These are phyloP conservation scores for Dromius quadrimaculatus DNA, from an alignment of 2,888 invertebrate genomes.

Conservation along the genomic window DNA sequence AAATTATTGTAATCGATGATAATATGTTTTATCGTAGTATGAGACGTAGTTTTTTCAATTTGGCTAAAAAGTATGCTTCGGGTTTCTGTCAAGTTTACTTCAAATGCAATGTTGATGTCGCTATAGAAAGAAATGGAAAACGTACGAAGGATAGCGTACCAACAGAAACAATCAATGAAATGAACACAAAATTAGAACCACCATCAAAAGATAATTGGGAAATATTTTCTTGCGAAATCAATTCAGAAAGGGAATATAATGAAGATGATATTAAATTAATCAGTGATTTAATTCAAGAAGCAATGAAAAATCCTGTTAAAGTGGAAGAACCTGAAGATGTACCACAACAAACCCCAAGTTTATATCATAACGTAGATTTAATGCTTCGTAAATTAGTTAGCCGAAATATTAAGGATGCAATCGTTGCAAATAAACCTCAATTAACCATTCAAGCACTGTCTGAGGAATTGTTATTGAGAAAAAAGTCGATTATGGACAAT, in stretches of 20 bases:
- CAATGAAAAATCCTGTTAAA: constrained; percentile 19
- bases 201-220: constrained; percentile 34
- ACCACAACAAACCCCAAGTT: background rate
- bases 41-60: constrained; percentile 33
- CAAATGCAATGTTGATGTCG: constrained; percentile 16
- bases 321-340: background rate
- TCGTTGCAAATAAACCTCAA: background rate
- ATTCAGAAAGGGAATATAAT: constrained; percentile 11
- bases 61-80: constrained; percentile 22
- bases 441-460: constrained; percentile 1
- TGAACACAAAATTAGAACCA: constrained; percentile 34
- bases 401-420: constrained; percentile 9
- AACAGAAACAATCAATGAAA: constrained; percentile 6
- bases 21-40: constrained; percentile 46
- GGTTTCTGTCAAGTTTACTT: constrained; percentile 29
- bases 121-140: constrained; percentile 12
- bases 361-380: constrained; percentile 20
- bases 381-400: constrained; percentile 24
- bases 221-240: constrained; percentile 15
- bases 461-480: constrained; percentile 11
- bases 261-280: constrained; percentile 4
- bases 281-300: constrained; percentile 2
- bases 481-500: constrained; percentile 15
- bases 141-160: constrained; percentile 7
- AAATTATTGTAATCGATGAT: constrained; percentile 31